Conservation (phyloP, 64 coral and sea anemone genomes). For the Hydrozoanthus tunicans region DNA sequence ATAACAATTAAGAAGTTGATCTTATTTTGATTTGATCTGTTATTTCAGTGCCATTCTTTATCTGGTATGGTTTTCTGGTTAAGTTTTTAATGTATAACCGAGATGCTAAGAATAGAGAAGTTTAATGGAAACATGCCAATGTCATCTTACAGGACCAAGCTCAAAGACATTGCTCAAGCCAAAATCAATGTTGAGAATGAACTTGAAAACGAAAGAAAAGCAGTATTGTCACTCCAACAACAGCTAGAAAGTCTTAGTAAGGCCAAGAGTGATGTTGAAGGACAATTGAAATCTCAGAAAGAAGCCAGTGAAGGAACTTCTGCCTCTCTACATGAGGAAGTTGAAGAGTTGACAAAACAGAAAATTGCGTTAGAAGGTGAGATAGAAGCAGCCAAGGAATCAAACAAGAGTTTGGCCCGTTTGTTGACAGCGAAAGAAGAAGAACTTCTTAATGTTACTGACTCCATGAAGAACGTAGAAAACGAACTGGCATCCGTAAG, state of each 20-base stretch:
- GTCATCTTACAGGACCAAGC: conserved; percentile 19
- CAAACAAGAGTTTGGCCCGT: neutral
- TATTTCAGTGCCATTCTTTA: too few relatives aligned
- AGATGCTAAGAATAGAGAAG: too few relatives aligned
- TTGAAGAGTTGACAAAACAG: conserved; percentile 18
- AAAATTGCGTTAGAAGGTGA: conserved; percentile 7
- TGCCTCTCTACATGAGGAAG: conserved; percentile 21
- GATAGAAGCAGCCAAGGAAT: neutral
- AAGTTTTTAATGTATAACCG: too few relatives aligned
- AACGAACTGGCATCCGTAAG: neutral
- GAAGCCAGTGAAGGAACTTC: neutral
- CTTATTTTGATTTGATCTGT: too few relatives aligned
- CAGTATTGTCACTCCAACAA: neutral
- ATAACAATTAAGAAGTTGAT: too few relatives aligned
- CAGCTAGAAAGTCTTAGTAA: conserved; percentile 21
- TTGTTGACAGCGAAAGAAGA: neutral
- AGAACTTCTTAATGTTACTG: neutral
- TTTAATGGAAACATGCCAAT: neutral
- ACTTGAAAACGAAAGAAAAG: conserved; percentile 1
- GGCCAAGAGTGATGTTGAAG: conserved; percentile 51
- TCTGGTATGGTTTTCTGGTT: too few relatives aligned
- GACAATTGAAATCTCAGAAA: conserved; percentile 11
- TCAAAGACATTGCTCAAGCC: conserved; percentile 54
- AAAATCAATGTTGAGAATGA: conserved; percentile 60
- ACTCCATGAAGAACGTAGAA: neutral